Base-by-base conservation (phyloP, 2,113 vertebrate species). In the Zingel zingel region DNA sequence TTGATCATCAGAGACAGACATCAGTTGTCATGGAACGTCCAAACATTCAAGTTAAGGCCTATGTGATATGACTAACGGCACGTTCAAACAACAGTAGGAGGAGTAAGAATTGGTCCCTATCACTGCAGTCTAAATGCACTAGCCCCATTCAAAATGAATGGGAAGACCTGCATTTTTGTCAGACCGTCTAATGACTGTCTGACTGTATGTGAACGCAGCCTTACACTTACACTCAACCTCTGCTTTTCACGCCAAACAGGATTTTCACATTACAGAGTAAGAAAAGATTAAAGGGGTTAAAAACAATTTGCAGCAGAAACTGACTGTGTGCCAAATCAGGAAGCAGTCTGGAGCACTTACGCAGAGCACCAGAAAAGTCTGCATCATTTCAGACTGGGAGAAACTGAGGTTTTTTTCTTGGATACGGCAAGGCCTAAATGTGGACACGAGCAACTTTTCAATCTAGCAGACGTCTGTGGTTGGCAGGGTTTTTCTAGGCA, bases 321-420 rank as follows among this genome's bases (percentile, higher is more conserved):
- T 1, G 23, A n/a, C 30, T 48, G 50, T n/a, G 15, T 63, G 68
- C 77, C 47, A 81, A 70, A 57, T 63, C 85, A 84, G 74, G 77
- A 81, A 85, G 53, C 70, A 33, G 43, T 72, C 47, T 61, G 61
- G 1, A 87, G 67, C 70, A 63, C 25, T 70, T 67, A 54, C 65
- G 53, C 25, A 51, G 76, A 72, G 77, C 39, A 62, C 30, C 0
- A 79, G 39, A 79, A 87, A 83, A 57, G 70, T 70, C 63, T 83
- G 86, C 77, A 84, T 88, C 63, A 53, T 67, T 67, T 86, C 48
- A 79, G 57, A 68, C 23, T 50, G 66, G 39, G 84, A 77, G 66
- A 88, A 85, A 77, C 79, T 58, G 91, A 87, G 57, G 86, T 81
- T 50, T 82, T 84, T 88, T 82, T 77, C 61, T 59, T 54, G 72